Evolutionary conservation across 2,113 vertebrate genomes (phyloP), one percentile per base, ranked within the genome.

Genomic region (Stigmatopora nigra): DNA sequence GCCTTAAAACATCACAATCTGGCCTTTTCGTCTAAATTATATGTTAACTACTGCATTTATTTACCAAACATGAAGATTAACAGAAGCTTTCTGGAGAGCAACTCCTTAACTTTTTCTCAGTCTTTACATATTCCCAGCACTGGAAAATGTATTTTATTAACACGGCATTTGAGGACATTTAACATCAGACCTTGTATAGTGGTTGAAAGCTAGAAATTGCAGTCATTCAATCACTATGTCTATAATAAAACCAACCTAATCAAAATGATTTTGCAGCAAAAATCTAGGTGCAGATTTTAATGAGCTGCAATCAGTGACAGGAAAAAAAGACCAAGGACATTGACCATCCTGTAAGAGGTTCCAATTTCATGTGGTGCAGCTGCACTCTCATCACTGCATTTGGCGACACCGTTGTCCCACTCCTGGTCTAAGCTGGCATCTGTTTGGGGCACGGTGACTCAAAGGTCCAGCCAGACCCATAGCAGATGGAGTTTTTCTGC

Each of bases 351-450:
- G 61, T 63, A 19, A 47, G 20, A 63, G 13, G 22, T 3, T 63
- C 61, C 61, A 63, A 63, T 17, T 46, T 25, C 57, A 53, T n/a
- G 51, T 8, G 52, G 45, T 45, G 25, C 46, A 52, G 15, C 57
- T 65, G 46, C 38, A 38, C 20, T 15, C 46, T 19, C 25, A 12
- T 56, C 19, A 16, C 45, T 46, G 14, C 35, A 49, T 36, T 63
- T 64, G 68, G 35, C n/a, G 9, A 41, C 31, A 19, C 19, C 6
- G 14, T 52, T 36, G 31, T 52, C 9, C 10, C 7, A 19, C 11
- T 41, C 17, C 31, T 19, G 17, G 47, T 53, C 45, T 46, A 63
- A 49, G 19, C 36, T 15, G 48, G 53, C 31, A 47, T 64, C 46
- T 63, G 61, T 31, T 38, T 20, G 35, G 63, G 63, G 5, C 51